Conservation (phyloP, 23 tunicate genomes). For the Ciona savignyi region DNA sequence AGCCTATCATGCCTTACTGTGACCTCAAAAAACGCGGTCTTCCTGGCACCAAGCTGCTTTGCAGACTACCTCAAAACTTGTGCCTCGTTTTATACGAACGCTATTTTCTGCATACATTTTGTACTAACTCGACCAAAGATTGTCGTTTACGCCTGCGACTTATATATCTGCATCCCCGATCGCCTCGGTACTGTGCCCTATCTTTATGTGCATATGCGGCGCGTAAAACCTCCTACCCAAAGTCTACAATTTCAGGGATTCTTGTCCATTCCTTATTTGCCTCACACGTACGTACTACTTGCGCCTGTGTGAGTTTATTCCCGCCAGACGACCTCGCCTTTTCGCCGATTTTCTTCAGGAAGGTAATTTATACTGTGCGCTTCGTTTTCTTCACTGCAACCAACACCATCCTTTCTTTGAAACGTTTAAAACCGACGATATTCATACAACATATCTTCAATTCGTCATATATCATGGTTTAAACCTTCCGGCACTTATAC, state of each 20-base stretch:
- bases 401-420: too few relatives aligned
- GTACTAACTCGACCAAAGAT: not conserved
- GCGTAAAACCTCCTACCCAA: not conserved
- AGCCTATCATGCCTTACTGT: not conserved
- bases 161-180: not conserved
- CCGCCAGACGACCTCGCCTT: not conserved
- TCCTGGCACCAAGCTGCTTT: conserved; percentile 1
- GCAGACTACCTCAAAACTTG: not conserved
- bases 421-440: too few relatives aligned
- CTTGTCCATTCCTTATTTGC: not conserved
- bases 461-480: too few relatives aligned
- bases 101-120: not conserved
- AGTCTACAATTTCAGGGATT: not conserved
- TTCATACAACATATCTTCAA: too few relatives aligned
- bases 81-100: not conserved
- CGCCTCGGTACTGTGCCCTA: conserved; percentile 1
- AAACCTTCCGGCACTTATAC: too few relatives aligned
- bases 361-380: not conserved
- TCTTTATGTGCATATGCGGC: not conserved
- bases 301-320: not conserved
- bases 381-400: not conserved
- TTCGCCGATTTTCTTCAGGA: conserved; percentile 1
- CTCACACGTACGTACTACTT: not conserved
- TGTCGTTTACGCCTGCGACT: not conserved
- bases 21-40: not conserved